These are phyloP conservation scores for Chionomys nivalis DNA, from an alignment of 2,113 vertebrate species.

Conservation along the genomic window DNA sequence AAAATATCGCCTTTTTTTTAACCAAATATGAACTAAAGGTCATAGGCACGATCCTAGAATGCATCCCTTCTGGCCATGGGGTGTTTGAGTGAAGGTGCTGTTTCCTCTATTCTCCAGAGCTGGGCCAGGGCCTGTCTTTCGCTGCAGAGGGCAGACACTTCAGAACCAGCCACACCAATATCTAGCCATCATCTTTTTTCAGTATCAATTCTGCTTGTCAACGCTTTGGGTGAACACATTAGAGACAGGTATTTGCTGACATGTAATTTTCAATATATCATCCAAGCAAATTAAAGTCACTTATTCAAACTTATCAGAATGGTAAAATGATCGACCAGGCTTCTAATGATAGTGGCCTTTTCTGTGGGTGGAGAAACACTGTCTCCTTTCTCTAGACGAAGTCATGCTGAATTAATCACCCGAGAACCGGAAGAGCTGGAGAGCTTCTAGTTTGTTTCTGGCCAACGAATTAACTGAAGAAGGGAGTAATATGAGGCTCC, in stretches of 20 bases:
- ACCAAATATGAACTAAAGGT: conserved; percentile 26
- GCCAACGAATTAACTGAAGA: conserved; percentile 66
- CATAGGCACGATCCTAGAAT: neutral
- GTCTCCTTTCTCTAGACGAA: conserved; percentile 61
- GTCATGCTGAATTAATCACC: conserved; percentile 59
- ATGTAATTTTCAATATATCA: conserved; percentile 35
- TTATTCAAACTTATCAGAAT: conserved; percentile 44
- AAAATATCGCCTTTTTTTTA: conserved; percentile 5
- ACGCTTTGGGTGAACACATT: neutral
- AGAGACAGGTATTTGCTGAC: conserved; percentile 36
- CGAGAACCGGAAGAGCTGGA: conserved; percentile 41
- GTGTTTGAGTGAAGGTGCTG: neutral
- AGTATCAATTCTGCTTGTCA: neutral
- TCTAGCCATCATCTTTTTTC: neutral
- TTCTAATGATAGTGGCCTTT: conserved; percentile 26
- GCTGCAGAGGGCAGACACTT: neutral
- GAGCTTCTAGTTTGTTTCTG: conserved; percentile 56
- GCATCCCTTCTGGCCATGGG: neutral
- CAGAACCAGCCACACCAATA: neutral
- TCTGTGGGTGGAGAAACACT: conserved; percentile 51
- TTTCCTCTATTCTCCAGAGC: neutral
- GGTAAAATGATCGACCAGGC: conserved; percentile 11
- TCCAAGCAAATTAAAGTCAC: conserved; percentile 29
- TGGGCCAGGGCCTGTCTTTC: neutral
- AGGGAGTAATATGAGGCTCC: conserved; percentile 21